Percentiles rank a stretch among this genome's conserved stretches.
Conservation (phyloP, 2,113 vertebrate species). For the Nothocercus julius region DNA sequence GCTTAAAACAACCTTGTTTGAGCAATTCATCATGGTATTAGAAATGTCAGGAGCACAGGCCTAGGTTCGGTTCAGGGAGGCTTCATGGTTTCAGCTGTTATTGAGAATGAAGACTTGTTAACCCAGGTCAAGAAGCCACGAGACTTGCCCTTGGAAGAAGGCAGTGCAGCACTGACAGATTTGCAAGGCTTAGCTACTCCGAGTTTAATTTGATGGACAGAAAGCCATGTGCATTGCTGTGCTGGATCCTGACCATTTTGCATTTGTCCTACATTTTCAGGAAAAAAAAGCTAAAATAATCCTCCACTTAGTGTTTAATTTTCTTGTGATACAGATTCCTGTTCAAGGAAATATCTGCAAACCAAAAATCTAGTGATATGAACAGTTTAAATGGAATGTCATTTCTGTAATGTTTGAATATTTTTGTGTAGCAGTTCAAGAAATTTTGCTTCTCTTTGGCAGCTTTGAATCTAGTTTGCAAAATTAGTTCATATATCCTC, state of each 20-base stretch:
- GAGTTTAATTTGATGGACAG: slow-evolving; percentile 5
- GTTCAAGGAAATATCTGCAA: background rate
- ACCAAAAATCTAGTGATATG: background rate
- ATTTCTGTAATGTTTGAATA: background rate
- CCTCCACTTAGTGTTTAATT: background rate
- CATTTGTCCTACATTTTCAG: background rate
- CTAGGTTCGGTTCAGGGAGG: slow-evolving; percentile 15
- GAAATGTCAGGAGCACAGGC: slow-evolving; percentile 34
- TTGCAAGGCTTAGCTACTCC: slow-evolving; percentile 53
- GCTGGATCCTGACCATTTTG: background rate
- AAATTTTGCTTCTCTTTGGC: background rate
- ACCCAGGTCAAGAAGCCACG: slow-evolving; percentile 46
- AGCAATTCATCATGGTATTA: slow-evolving; percentile 3
- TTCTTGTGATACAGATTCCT: background rate
- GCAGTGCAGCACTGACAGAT: background rate
- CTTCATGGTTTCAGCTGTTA: slow-evolving; percentile 42
- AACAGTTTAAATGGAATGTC: background rate
- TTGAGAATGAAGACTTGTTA: slow-evolving; percentile 66
- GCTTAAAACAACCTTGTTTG: slow-evolving; percentile 17
- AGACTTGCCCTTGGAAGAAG: slow-evolving; percentile 36
- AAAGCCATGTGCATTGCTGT: background rate
- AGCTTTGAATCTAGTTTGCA: slow-evolving; percentile 37
- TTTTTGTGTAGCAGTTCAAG: background rate
- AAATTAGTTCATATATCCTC: slow-evolving; percentile 35
- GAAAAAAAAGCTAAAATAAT: slow-evolving; percentile 21